Evolutionary conservation across 2,888 invertebrate species (phyloP).

Genomic region (Mechanitis mazaeus): DNA sequence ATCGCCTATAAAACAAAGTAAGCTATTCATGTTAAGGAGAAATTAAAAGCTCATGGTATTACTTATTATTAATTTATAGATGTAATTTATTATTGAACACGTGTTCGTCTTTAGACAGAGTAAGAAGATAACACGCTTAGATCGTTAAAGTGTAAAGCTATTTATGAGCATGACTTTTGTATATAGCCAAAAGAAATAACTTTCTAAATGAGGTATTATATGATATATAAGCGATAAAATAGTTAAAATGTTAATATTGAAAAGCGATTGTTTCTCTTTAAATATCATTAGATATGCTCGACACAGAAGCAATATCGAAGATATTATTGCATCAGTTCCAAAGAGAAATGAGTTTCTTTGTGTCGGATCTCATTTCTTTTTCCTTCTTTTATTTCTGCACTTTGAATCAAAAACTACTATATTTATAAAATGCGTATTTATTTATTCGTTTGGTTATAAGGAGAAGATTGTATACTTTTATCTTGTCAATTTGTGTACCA

Average conservation of each 20-base stretch:
- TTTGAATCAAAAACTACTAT: slow-evolving; percentile 16
- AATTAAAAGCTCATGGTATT: slow-evolving; percentile 27
- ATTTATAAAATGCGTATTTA: neutral
- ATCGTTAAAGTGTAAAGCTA: slow-evolving; percentile 16
- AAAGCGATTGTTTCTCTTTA: slow-evolving; percentile 15
- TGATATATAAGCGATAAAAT: neutral
- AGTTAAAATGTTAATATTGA: slow-evolving; percentile 7
- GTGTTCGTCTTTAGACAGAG: slow-evolving; percentile 17
- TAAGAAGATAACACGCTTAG: slow-evolving; percentile 15
- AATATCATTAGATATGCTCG: slow-evolving; percentile 28
- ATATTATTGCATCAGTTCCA: slow-evolving; percentile 28
- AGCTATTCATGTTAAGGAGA: slow-evolving; percentile 12
- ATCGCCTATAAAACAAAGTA: neutral
- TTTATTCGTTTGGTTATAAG: no score
- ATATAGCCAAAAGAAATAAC: no score
- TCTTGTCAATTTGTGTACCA: neutral
- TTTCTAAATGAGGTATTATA: no score
- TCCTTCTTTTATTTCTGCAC: slow-evolving; percentile 12
- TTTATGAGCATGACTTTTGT: neutral
- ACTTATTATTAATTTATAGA: slow-evolving; percentile 30
- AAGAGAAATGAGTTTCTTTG: slow-evolving; percentile 20
- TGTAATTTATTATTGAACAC: slow-evolving; percentile 28
- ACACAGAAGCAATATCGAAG: slow-evolving; percentile 31
- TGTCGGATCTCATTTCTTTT: slow-evolving; percentile 19
- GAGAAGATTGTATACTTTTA: no score